Evolutionary conservation across 2,113 vertebrate species (phyloP).

Genomic region (Terrapene triunguis): DNA sequence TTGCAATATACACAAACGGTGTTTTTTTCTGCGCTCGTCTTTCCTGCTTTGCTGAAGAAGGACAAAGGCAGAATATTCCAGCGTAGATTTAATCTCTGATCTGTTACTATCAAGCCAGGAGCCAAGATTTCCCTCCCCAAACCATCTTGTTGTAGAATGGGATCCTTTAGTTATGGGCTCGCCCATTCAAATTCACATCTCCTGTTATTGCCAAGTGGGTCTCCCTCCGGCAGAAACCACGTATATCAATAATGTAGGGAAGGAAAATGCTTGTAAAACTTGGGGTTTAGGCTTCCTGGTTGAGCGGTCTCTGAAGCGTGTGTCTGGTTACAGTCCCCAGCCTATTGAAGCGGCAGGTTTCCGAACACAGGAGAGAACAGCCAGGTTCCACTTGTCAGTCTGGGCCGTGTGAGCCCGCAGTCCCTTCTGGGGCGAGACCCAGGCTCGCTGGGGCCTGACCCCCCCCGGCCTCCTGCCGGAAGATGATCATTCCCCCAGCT

Average conservation of each 20-base stretch:
- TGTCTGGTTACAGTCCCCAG: background rate
- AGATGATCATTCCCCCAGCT: background rate
- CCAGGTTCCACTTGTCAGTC: no score
- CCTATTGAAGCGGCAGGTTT: background rate
- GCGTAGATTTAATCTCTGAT: background rate
- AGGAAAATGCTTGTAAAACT: background rate
- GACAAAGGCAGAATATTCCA: background rate
- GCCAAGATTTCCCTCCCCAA: no score
- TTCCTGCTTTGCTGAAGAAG: background rate
- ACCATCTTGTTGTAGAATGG: background rate
- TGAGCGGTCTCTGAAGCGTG: background rate
- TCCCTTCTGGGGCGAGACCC: no score
- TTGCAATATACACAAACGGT: background rate
- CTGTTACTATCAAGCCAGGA: background rate
- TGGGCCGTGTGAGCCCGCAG: no score
- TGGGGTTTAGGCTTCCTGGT: background rate
- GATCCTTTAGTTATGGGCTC: constrained; percentile 7
- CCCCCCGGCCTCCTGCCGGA: background rate
- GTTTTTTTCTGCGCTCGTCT: background rate
- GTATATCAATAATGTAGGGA: constrained; percentile 42
- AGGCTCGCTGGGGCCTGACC: background rate
- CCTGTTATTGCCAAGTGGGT: constrained; percentile 27
- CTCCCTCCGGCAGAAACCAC: constrained; percentile 35
- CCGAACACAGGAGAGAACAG: no score
- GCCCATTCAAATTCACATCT: constrained; percentile 44